These are phyloP conservation scores for Xanthia icteritia DNA, from an alignment of 2,888 invertebrate species.

Conservation along the genomic window DNA sequence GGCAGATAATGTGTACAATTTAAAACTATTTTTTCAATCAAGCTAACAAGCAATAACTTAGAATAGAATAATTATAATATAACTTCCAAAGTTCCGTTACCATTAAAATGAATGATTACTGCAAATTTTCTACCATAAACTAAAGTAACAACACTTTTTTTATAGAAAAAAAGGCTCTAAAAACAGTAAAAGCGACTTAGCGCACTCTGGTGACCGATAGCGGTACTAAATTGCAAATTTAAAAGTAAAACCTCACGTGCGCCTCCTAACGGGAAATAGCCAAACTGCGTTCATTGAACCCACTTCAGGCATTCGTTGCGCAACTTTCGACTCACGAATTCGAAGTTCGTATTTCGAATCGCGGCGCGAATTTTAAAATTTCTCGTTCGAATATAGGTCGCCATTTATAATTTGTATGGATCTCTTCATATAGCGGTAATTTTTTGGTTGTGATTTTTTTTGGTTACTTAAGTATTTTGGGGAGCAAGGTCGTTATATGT, in stretches of 20 bases:
- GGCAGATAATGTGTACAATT: not conserved
- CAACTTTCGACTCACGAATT: conserved; percentile 74
- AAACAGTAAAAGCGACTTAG: conserved; percentile 68
- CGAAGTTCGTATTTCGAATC: conserved; percentile 65
- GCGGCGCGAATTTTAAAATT: conserved; percentile 84
- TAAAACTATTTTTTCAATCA: not conserved
- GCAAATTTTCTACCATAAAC: conserved; percentile 24
- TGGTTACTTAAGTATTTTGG: conserved; percentile 51
- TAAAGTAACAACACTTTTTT: conserved; percentile 20
- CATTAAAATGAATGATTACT: conserved; percentile 10
- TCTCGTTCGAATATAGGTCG: conserved; percentile 76
- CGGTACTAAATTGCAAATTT: conserved; percentile 85
- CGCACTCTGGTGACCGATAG: conserved; percentile 85
- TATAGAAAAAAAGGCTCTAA: conserved; percentile 29
- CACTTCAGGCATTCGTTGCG: conserved; percentile 74
- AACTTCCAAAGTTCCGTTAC: not conserved
- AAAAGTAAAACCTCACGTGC: conserved; percentile 89
- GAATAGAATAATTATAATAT: not conserved
- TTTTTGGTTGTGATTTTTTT: conserved; percentile 56
- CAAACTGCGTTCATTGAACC: conserved; percentile 87
- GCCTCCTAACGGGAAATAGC: conserved; percentile 86
- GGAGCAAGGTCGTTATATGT: conserved; percentile 64
- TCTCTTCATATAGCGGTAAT: conserved; percentile 66
- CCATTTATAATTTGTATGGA: conserved; percentile 80
- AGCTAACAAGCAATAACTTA: not conserved